Evolutionary conservation across 2,888 invertebrate species (phyloP).

Genomic region (Yponomeuta malinellus): DNA sequence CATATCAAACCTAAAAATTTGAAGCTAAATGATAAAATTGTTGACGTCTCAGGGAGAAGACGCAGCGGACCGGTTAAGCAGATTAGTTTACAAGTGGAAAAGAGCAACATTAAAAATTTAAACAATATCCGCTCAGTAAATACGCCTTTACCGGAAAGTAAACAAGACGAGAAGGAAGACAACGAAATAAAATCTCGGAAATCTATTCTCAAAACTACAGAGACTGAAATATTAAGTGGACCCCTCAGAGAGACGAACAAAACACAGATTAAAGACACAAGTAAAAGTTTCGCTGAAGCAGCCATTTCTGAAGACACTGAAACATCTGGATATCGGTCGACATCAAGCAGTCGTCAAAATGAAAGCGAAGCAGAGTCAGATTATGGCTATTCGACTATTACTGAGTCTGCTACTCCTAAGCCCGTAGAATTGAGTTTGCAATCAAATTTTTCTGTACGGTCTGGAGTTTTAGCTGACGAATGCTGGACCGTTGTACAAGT

Average conservation of each 20-base stretch:
- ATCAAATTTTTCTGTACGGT: conserved; percentile 49
- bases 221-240: conserved; percentile 38
- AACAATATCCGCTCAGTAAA: conserved; percentile 30
- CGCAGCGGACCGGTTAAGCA: conserved; percentile 49
- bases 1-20: conserved; percentile 22
- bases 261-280: background rate
- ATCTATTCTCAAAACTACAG: conserved; percentile 51
- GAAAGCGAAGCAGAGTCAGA: conserved; percentile 76
- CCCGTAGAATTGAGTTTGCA: conserved; percentile 62
- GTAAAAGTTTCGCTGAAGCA: conserved; percentile 15
- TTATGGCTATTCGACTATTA: conserved; percentile 78
- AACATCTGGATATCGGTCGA: conserved; percentile 75
- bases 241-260: conserved; percentile 33
- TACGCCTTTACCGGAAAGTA: conserved; percentile 34
- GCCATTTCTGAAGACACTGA: conserved; percentile 57
- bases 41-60: conserved; percentile 36
- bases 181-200: conserved; percentile 41
- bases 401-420: conserved; percentile 75
- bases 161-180: conserved; percentile 29
- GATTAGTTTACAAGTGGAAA: conserved; percentile 38
- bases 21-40: conserved; percentile 26
- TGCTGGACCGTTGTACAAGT: conserved; percentile 66
- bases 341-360: conserved; percentile 57
- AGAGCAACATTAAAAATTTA: conserved; percentile 43
- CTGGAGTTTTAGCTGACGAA: conserved; percentile 68